Percentiles rank a stretch among this genome's conserved stretches.
Evolutionary conservation across 1,140 invertebrate genomes (phyloP).

Genomic region (Meteorus sp.): DNA sequence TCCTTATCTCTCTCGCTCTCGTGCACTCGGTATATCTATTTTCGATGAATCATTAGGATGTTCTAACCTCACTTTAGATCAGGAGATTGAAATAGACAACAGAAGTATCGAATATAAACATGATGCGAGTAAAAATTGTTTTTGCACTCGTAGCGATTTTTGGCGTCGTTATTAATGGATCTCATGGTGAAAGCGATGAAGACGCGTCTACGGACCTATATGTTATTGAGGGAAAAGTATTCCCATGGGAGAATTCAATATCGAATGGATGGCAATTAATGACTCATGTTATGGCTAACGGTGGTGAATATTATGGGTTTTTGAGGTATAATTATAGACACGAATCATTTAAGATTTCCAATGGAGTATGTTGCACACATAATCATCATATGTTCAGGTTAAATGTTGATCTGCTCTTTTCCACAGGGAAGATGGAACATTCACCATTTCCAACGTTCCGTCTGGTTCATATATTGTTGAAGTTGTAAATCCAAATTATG

Average conservation of each 20-base stretch:
- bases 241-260: constrained; percentile 66
- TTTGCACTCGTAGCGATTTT: constrained; percentile 32
- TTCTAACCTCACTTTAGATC: no score
- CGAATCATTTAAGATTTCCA: no score
- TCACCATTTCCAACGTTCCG: constrained; percentile 85
- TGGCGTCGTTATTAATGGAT: constrained; percentile 27
- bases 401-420: constrained; percentile 25
- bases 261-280: constrained; percentile 73
- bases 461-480: constrained; percentile 96
- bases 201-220: constrained; percentile 64
- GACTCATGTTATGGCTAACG: constrained; percentile 82
- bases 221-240: constrained; percentile 81
- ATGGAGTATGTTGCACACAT: no score
- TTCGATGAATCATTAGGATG: no score
- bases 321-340: constrained; percentile 71
- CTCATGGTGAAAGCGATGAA: constrained; percentile 58
- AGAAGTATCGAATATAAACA: neutral
- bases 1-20: no score
- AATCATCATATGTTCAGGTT: constrained; percentile 14
- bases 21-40: no score
- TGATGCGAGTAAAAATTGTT: neutral
- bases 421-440: constrained; percentile 87
- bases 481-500: constrained; percentile 85
- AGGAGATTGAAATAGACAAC: neutral
- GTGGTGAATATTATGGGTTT: constrained; percentile 85